Base-by-base conservation (phyloP, 2,888 invertebrate species). In the Microplitis manilae region DNA sequence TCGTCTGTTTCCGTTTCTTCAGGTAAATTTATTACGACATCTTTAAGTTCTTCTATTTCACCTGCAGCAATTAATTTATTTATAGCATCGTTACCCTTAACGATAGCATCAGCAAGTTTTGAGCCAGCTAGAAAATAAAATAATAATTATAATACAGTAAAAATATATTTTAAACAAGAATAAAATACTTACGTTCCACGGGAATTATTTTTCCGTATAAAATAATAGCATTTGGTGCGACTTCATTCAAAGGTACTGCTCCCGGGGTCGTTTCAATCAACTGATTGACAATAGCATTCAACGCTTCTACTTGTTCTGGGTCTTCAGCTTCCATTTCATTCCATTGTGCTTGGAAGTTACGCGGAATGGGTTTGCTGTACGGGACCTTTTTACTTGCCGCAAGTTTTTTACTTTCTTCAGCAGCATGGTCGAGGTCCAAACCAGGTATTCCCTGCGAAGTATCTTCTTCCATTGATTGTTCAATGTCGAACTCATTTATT, bases 291-390 rank as follows among this genome's bases (percentile, higher is more conserved):
- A 94, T 93, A 85, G 95, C 95, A 80, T 92, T 93, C 13, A 93
- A 89, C 67, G 92, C 92, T 68, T 90, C 90, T 8, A 87, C 87
- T 79, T 89, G 89, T 68, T 90, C 89, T 41, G 86, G 83, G 73
- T 89, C 89, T 74, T 90, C 89, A 6, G 91, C 90, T 69, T 93
- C 92, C 74, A 94, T 94, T 88, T 96, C 95, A 85, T 96, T 96
- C 98, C 98, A 98, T 83, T 97, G 97, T n/a, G 96, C 96, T 91
- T 98, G 97, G 91, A 98, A 98, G 87, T 97, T 96, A 85, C 96
- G 94, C 2, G 98, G 98, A 89, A 98, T 98, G 15, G 98, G 98
- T 90, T 98, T 97, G 84, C 97, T 96, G 87, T 97, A 98, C 6
- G 98, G 98, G 75, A 97, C 96, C 88, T 96, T 96, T 87, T 96